Conservation (phyloP, 1,140 invertebrate species). For the Drosophila albomicans region DNA sequence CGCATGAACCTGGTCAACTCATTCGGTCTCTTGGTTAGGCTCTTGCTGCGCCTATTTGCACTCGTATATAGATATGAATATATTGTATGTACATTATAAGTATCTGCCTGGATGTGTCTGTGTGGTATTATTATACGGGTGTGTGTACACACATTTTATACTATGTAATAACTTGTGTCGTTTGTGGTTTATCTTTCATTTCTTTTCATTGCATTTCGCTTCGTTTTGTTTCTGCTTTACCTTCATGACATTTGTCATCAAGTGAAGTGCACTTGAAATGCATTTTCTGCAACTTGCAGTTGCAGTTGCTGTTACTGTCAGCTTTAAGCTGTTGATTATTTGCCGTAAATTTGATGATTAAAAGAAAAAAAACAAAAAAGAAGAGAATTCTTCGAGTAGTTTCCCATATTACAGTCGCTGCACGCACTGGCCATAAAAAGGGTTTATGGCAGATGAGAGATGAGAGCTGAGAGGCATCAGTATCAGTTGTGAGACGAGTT, state of each 20-base stretch:
- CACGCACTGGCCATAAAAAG: conserved; percentile 68
- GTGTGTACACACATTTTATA: conserved; percentile 27
- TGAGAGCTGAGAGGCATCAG: neutral
- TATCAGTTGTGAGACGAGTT: conserved; percentile 1
- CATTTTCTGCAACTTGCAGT: conserved; percentile 34
- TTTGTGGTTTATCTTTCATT: conserved; percentile 59
- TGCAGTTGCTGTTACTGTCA: conserved; percentile 40
- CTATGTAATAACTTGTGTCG: conserved; percentile 66
- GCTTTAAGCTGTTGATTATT: conserved; percentile 60
- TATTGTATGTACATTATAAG: conserved; percentile 12
- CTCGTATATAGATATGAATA: conserved; percentile 24
- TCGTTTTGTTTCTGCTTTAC: conserved; percentile 21
- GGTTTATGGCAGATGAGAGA: conserved; percentile 42
- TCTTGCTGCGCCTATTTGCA: conserved; percentile 44
- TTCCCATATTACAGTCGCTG: conserved; percentile 4
- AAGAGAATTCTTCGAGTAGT: neutral
- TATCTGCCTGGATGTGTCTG: neutral
- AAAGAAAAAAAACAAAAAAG: conserved; percentile 21
- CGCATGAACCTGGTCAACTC: conserved; percentile 16
- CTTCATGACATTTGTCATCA: conserved; percentile 64
- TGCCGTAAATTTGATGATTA: conserved; percentile 61
- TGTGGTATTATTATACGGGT: neutral
- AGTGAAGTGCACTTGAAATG: conserved; percentile 70
- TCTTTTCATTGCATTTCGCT: conserved; percentile 21
- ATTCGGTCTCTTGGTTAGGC: conserved; percentile 10